Percentiles rank a stretch among this genome's conserved stretches.
phyloP scores from a whole-genome alignment of 2,888 invertebrate species.

The Hoplodrina ambigua region DNA sequence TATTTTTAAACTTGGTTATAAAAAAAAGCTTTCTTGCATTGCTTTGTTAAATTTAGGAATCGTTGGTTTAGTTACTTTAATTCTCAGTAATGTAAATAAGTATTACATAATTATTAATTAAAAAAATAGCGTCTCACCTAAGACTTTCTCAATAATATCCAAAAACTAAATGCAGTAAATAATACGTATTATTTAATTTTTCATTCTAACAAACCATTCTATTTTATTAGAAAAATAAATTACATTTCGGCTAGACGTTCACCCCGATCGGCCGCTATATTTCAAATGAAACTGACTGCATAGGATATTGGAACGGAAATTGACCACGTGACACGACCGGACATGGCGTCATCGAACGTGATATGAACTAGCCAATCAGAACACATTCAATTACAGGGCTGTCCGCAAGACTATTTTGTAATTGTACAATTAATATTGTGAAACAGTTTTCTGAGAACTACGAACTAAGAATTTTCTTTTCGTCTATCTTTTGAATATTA shows the following conservation, averaged over 20 bases:
- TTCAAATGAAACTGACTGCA: constrained; percentile 75
- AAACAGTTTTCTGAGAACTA: background rate
- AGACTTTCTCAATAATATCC: background rate
- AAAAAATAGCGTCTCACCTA: background rate
- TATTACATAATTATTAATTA: background rate
- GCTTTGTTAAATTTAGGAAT: too few species aligned
- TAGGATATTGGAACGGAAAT: constrained; percentile 87
- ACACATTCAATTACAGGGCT: constrained; percentile 81
- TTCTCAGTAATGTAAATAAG: too few species aligned
- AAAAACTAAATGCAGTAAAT: background rate
- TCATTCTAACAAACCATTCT: constrained; percentile 8
- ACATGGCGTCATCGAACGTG: constrained; percentile 82
- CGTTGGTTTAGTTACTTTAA: too few species aligned
- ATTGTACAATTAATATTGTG: background rate
- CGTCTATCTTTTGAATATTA: background rate
- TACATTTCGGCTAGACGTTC: constrained; percentile 57
- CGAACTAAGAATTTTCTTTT: background rate
- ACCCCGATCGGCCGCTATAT: constrained; percentile 52
- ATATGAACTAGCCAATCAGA: constrained; percentile 86
- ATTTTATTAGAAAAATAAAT: constrained; percentile 45
- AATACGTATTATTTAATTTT: background rate
- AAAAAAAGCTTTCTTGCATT: too few species aligned
- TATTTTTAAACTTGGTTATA: too few species aligned
- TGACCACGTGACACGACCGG: constrained; percentile 84
- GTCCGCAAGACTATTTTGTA: constrained; percentile 31